Evolutionary conservation across 2,888 invertebrate species (phyloP).

Genomic region (Stenchaetothrips biformis): DNA sequence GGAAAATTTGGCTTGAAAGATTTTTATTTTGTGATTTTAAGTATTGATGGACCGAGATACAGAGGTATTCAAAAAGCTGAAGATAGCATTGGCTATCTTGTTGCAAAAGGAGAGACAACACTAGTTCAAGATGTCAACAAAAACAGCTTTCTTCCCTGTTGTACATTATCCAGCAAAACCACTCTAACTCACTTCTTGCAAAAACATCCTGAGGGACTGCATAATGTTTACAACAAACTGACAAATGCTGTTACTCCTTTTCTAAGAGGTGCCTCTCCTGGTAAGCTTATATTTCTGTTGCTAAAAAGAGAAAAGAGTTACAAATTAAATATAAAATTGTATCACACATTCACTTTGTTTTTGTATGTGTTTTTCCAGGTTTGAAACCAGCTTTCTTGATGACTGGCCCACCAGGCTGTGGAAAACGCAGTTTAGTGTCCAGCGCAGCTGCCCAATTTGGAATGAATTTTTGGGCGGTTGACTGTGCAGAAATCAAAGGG

Average conservation of each 20-base stretch:
- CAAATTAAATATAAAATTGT: background rate
- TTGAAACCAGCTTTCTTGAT: slow-evolving; percentile 62
- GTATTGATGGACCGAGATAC: background rate
- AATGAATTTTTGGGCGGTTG: slow-evolving; percentile 62
- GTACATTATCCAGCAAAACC: background rate
- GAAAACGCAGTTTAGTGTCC: slow-evolving; percentile 54
- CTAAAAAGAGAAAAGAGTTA: background rate
- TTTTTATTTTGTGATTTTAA: background rate
- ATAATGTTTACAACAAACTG: background rate
- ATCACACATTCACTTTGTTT: slow-evolving; percentile 40
- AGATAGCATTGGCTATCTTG: background rate
- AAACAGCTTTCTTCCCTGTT: background rate
- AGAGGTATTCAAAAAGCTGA: background rate
- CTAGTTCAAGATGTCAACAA: background rate
- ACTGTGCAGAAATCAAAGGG: slow-evolving; percentile 70
- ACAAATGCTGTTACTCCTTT: background rate
- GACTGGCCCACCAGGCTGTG: slow-evolving; percentile 64
- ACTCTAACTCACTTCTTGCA: background rate
- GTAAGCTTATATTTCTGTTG: background rate
- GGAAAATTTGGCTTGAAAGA: background rate
- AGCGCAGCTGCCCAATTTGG: slow-evolving; percentile 54
- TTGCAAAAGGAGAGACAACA: background rate
- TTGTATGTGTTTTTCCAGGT: slow-evolving; percentile 38
- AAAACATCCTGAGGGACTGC: background rate
- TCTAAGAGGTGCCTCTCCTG: background rate